Evolutionary conservation across 1,140 invertebrate genomes (phyloP).

Genomic region (Sitophilus oryzae): DNA sequence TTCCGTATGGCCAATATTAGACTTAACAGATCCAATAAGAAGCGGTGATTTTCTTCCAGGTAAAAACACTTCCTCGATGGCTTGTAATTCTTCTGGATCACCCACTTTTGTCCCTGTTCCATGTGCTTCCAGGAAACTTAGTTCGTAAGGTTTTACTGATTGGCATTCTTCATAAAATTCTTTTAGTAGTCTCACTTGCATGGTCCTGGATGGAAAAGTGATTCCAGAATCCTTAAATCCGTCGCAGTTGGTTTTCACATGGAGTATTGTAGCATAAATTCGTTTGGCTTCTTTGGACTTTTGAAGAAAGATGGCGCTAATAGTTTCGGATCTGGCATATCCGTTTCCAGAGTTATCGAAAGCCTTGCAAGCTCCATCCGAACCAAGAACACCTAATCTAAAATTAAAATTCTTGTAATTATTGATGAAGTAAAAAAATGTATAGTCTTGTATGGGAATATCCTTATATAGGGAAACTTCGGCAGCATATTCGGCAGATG

Average conservation of each 20-base stretch:
- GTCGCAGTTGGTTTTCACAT: conserved; percentile 73
- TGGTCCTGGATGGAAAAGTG: conserved; percentile 80
- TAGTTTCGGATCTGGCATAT: conserved; percentile 70
- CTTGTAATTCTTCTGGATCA: conserved; percentile 83
- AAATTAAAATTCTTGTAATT: conserved; percentile 11
- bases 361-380: conserved; percentile 80
- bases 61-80: conserved; percentile 79
- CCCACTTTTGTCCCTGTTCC: conserved; percentile 78
- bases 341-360: conserved; percentile 81
- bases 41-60: conserved; percentile 62
- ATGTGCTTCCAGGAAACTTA: conserved; percentile 87
- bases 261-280: conserved; percentile 54
- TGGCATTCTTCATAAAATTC: conserved; percentile 85
- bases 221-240: conserved; percentile 71
- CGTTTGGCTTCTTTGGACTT: conserved; percentile 71
- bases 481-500: too few relatives aligned
- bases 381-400: conserved; percentile 76
- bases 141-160: conserved; percentile 55
- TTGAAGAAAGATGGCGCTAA: conserved; percentile 74
- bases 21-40: conserved; percentile 84
- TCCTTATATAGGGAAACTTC: too few relatives aligned
- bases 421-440: background rate
- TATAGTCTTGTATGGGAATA: background rate
- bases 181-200: conserved; percentile 71
- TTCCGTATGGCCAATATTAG: conserved; percentile 90